phyloP scores from a whole-genome alignment of 2,797 vertebrate genomes.

The Selene dorsalis region DNA sequence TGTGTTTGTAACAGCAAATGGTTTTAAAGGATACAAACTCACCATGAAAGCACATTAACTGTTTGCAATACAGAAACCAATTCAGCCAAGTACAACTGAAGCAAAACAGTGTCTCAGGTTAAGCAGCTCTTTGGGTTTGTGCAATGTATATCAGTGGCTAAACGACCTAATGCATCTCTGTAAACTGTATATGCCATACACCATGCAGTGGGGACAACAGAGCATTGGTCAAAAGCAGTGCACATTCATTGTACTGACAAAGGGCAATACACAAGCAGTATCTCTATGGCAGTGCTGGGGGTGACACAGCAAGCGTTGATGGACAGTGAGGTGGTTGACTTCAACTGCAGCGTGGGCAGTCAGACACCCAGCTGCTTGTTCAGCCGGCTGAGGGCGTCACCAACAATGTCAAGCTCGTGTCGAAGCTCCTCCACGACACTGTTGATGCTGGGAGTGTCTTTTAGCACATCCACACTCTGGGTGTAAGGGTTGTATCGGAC shows the following conservation, averaged over 20 bases:
- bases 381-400: slow-evolving; percentile 91
- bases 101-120: slow-evolving; percentile 34
- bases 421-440: slow-evolving; percentile 92
- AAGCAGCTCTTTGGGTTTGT: slow-evolving; percentile 73
- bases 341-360: slow-evolving; percentile 27
- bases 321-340: slow-evolving; percentile 17
- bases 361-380: slow-evolving; percentile 90
- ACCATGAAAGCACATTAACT: slow-evolving; percentile 44
- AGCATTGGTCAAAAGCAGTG: slow-evolving; percentile 41
- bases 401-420: slow-evolving; percentile 93
- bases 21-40: slow-evolving; percentile 43
- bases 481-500: slow-evolving; percentile 97
- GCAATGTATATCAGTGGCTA: slow-evolving; percentile 38
- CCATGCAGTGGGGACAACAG: slow-evolving; percentile 47
- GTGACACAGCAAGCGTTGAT: slow-evolving; percentile 29
- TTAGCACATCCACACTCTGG: slow-evolving; percentile 93
- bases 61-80: slow-evolving; percentile 42
- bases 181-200: slow-evolving; percentile 35
- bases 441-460: slow-evolving; percentile 92
- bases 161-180: slow-evolving; percentile 40
- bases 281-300: slow-evolving; percentile 56
- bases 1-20: slow-evolving; percentile 52
- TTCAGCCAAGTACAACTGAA: slow-evolving; percentile 29
- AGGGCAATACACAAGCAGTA: slow-evolving; percentile 61
- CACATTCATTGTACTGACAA: slow-evolving; percentile 70